Evolutionary conservation across 2,797 vertebrate genomes (phyloP), one percentile per base, ranked within the genome.

Genomic region (Neopelma chrysocephalum): DNA sequence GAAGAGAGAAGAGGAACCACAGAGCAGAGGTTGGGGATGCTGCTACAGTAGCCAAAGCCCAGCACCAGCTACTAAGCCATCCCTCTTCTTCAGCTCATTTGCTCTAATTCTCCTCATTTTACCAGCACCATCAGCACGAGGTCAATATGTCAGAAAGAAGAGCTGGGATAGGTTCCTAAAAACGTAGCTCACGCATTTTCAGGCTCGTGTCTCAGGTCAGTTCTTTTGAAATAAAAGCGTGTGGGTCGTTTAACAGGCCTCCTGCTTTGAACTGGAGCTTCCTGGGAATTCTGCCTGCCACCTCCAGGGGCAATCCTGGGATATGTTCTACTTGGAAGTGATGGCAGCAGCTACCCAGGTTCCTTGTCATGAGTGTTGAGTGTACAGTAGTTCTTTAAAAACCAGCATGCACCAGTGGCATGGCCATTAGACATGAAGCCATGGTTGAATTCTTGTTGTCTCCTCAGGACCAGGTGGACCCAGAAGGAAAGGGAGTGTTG

Each of bases 331-430:
- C 82, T 78, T 79, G 68, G 40, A 83, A 72, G 79, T 4, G 93
- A 65, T 4, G 53, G 87, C 73, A 94, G 89, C 89, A 94, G 82
- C 73, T 70, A 45, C 56, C 34, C 58, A 73, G 66, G 51, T 18
- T 95, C 81, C 83, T 92, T 65, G 60, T 75, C 78, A n/a, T 26
- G 66, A 92, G 73, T 77, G 85, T 1, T 75, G 72, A 87, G 87
- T 38, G 66, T 69, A 85, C 79, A 92, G 92, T 13, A 94, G 82
- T 50, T 83, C 61, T 65, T 47, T 16, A 21, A 61, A 71, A 73
- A 77, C 38, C 66, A 96, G 89, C 90, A 94, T 96, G 95, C 92
- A 96, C 93, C 78, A 23, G 81, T 88, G 93, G 80, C 87, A 66
- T 0, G 25, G 82, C 82, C 79, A 65, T 34, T 10, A 58, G 86